phyloP scores from a whole-genome alignment of 2,797 vertebrate species.

The Enteromius mattozi region DNA sequence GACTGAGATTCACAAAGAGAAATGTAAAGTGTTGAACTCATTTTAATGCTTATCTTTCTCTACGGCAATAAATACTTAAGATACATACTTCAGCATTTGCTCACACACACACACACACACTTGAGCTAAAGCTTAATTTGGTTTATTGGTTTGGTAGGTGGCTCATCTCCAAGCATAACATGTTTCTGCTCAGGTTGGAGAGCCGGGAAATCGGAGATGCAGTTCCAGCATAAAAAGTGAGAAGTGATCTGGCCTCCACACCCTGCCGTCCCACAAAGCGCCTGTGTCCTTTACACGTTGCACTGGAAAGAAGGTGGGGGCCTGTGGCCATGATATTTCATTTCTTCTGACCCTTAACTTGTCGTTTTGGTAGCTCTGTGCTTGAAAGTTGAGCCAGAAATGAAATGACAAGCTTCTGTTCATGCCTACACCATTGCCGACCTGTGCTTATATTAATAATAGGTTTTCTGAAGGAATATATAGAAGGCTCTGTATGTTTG shows the following conservation, averaged over 20 bases:
- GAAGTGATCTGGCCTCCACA: constrained; percentile 54
- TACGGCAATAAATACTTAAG: constrained; percentile 18
- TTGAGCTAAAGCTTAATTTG: constrained; percentile 56
- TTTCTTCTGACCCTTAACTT: constrained; percentile 41
- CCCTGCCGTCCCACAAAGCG: constrained; percentile 54
- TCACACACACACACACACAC: constrained; percentile 26
- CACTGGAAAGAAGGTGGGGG: constrained; percentile 41
- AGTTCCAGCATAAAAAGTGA: constrained; percentile 62
- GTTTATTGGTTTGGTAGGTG: constrained; percentile 62
- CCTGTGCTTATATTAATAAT: not conserved
- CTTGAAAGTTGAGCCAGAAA: constrained; percentile 14
- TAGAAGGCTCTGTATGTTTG: too few species aligned
- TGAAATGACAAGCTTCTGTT: constrained; percentile 20
- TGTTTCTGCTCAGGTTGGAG: constrained; percentile 57
- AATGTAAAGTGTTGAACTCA: not conserved
- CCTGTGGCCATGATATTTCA: constrained; percentile 34
- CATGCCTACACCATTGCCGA: not conserved
- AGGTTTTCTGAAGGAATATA: not conserved
- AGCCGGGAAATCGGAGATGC: constrained; percentile 58
- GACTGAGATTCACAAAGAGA: constrained; percentile 18
- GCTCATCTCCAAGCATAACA: constrained; percentile 63
- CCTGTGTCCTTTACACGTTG: constrained; percentile 59
- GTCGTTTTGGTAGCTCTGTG: constrained; percentile 8
- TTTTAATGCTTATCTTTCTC: not conserved
- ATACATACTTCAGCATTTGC: constrained; percentile 38